These are phyloP conservation scores for Zosterops lateralis DNA, from an alignment of 2,113 vertebrate species.

Conservation along the genomic window DNA sequence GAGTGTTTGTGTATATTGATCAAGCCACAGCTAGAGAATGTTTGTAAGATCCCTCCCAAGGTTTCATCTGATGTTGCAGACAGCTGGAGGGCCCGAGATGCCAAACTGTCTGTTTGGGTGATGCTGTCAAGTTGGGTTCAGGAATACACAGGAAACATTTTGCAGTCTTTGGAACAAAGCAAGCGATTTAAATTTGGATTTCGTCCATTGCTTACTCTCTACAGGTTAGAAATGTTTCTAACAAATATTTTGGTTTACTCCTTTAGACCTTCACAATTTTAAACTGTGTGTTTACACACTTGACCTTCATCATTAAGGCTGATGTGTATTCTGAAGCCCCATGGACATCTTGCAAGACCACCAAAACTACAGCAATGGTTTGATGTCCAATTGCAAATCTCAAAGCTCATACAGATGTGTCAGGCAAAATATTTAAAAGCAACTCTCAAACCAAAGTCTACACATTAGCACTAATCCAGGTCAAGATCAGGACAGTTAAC, in stretches of 20 bases:
- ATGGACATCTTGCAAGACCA: not conserved
- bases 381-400: not conserved
- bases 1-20: not conserved
- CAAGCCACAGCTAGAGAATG: not conserved
- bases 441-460: not conserved
- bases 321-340: not conserved
- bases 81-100: not conserved
- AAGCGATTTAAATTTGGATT: not conserved
- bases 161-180: not conserved
- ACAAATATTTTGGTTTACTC: not conserved
- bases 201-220: not conserved
- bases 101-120: not conserved
- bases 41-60: not conserved
- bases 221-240: not conserved
- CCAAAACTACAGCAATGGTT: not conserved
- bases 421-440: not conserved
- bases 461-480: not conserved
- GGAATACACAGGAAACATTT: not conserved
- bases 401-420: not conserved
- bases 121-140: not conserved
- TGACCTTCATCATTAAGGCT: not conserved
- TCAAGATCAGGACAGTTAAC: not conserved
- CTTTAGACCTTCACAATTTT: not conserved
- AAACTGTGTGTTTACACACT: not conserved
- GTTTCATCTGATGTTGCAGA: not conserved